Percentiles rank a stretch among this genome's conserved stretches.
These are phyloP conservation scores for Axis porcinus DNA, from an alignment of 2,113 vertebrate species.

Conservation along the genomic window DNA sequence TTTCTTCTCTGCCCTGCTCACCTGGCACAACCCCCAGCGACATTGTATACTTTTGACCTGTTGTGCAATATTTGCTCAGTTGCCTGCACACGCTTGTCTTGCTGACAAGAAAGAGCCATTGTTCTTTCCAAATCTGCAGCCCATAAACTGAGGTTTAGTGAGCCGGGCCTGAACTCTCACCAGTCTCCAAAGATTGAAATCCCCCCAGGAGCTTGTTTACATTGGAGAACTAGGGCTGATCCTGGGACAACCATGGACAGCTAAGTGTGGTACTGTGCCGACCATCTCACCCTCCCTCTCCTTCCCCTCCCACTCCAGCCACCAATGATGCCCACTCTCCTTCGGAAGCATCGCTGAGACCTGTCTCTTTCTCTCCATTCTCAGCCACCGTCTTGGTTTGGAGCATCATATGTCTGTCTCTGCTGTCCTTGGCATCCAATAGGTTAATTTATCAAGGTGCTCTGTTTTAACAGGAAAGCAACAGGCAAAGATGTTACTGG, in stretches of 20 bases:
- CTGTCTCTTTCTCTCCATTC: not conserved
- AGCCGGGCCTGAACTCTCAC: not conserved
- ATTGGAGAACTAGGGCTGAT: not conserved
- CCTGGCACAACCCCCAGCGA: not conserved
- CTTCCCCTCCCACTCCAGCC: not conserved
- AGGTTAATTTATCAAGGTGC: not conserved
- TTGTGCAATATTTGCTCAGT: not conserved
- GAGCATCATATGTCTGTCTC: not conserved
- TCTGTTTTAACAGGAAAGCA: not conserved
- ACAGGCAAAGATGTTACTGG: not conserved
- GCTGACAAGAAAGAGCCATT: not conserved
- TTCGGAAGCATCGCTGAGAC: not conserved
- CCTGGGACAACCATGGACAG: not conserved
- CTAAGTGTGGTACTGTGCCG: not conserved
- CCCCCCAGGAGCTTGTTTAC: not conserved
- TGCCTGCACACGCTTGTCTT: not conserved
- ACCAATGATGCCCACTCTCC: accelerated
- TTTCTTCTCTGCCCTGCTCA: not conserved
- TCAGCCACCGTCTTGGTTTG: not conserved
- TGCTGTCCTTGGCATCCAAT: not conserved
- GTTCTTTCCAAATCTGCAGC: conserved; percentile 22
- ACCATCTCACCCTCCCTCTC: not conserved
- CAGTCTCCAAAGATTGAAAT: not conserved
- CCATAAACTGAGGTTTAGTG: not conserved
- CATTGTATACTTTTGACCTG: accelerated